Evolutionary conservation across 2,888 invertebrate species (phyloP), one percentile per base, ranked within the genome.

Genomic region (Chymomyza caudatula): DNA sequence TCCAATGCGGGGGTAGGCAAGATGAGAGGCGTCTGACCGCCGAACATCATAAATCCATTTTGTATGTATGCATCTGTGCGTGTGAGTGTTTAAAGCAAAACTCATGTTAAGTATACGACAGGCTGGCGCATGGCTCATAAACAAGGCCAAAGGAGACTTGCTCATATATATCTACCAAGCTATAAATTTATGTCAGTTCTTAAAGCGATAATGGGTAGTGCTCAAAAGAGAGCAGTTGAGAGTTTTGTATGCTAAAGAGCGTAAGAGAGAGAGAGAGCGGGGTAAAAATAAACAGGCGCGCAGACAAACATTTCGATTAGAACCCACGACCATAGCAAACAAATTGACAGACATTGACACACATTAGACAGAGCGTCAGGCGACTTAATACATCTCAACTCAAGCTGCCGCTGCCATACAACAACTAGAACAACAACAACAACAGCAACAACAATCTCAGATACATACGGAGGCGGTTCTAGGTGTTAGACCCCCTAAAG

Each of bases 121-220:
- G 63, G 66, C 70, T 85, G 77, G 77, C 79, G 73, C 79, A 74
- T 64, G 70, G 73, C 71, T 65, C 84, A 83, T 85, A 79, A 85
- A 85, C 78, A 76, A 66, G 13, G 51, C 19, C 13, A 20, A 20
- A 20, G 51, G 19, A 23, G 37, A 19, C 29, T n/a, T n/a, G 29
- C 15, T 22, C 19, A 52, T 25, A 52, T 25, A 47, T 47, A 47
- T 47, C 73, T 85, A 85, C 76, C 80, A 85, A 69, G 83, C 73
- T 73, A 79, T 68, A 77, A 77, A 70, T 77, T 67, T 83, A 77
- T 75, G 74, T 15, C 17, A 1, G 85, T 56, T 82, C 66, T 65
- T 77, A 64, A 74, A 65, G 23, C 19, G 22, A n/a, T n/a, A 8
- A 17, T 2, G 22, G 22, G 23, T 4, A 53, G 53, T 22, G 22